Conservation (phyloP, 2,888 invertebrate genomes). For the Xanthia icteritia region DNA sequence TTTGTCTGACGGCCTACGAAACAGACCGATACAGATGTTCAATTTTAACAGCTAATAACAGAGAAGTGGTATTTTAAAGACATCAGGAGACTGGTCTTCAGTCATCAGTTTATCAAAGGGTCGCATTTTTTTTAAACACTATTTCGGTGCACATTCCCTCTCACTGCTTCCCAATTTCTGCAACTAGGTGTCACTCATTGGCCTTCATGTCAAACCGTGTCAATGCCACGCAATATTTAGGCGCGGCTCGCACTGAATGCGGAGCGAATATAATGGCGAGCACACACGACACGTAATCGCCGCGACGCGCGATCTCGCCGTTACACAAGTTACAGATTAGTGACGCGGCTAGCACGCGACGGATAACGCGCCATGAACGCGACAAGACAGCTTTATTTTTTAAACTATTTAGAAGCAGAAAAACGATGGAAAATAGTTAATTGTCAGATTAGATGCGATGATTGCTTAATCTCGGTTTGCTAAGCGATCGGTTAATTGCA, state of each 20-base stretch:
- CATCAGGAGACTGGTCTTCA: background rate
- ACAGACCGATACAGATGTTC: background rate
- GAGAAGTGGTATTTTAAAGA: background rate
- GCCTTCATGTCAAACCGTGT: conserved; percentile 75
- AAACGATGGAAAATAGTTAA: conserved; percentile 66
- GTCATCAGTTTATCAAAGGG: no score
- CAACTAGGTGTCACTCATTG: conserved; percentile 56
- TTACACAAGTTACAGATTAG: conserved; percentile 82
- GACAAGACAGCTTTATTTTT: conserved; percentile 71
- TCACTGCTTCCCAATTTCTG: conserved; percentile 8
- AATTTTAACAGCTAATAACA: background rate
- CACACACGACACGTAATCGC: conserved; percentile 78
- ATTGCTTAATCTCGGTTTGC: conserved; percentile 62
- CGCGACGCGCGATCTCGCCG: conserved; percentile 71
- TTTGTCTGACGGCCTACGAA: conserved; percentile 2
- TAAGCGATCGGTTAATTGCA: conserved; percentile 59
- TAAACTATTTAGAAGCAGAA: conserved; percentile 56
- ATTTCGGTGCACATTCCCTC: background rate
- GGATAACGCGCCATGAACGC: conserved; percentile 79
- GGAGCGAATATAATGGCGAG: conserved; percentile 77
- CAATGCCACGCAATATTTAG: conserved; percentile 73
- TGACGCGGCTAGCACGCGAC: conserved; percentile 81
- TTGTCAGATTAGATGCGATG: conserved; percentile 67
- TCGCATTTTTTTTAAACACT: background rate
- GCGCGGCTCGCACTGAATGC: conserved; percentile 67